A percentile compares a stretch with the other conserved stretches of the same genome.
Conservation (phyloP, 1,140 invertebrate species). For the Meteorus sp. region DNA sequence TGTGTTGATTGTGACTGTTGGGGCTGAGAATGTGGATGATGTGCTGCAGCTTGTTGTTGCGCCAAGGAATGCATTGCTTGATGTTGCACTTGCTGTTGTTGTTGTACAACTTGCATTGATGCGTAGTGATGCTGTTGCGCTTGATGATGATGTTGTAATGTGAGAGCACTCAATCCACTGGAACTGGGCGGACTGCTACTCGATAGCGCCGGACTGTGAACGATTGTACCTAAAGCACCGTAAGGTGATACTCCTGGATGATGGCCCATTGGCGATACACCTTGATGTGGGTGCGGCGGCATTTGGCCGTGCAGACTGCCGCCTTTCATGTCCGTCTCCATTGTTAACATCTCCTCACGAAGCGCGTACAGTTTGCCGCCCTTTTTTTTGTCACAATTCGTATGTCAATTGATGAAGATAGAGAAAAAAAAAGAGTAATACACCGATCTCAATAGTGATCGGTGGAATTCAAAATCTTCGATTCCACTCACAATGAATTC, state of each 20-base stretch:
- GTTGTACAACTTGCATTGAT: conserved; percentile 48
- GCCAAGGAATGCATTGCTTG: conserved; percentile 49
- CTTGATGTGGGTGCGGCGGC: conserved; percentile 71
- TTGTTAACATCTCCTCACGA: conserved; percentile 79
- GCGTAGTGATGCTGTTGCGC: conserved; percentile 46
- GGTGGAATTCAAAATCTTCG: too few relatives aligned
- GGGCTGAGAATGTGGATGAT: conserved; percentile 45
- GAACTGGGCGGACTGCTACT: conserved; percentile 59
- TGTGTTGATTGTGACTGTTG: conserved; percentile 49
- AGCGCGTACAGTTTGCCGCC: conserved; percentile 70
- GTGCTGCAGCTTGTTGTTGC: conserved; percentile 37
- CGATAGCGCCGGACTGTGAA: conserved; percentile 63
- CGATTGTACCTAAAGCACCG: conserved; percentile 70
- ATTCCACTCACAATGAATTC: too few relatives aligned
- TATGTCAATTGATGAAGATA: too few relatives aligned
- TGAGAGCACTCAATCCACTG: conserved; percentile 35
- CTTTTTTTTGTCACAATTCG: conserved; percentile 42
- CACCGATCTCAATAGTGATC: too few relatives aligned
- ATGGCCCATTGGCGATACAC: conserved; percentile 62
- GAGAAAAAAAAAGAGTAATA: too few relatives aligned
- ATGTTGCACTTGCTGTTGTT: conserved; percentile 60
- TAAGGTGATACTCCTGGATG: conserved; percentile 65
- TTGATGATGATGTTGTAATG: conserved; percentile 51
- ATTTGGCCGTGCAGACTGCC: conserved; percentile 78
- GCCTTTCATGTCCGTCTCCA: conserved; percentile 86